Evolutionary conservation across 92 coral and sea anemone genomes (phyloP).

Genomic region (Montipora capitata): DNA sequence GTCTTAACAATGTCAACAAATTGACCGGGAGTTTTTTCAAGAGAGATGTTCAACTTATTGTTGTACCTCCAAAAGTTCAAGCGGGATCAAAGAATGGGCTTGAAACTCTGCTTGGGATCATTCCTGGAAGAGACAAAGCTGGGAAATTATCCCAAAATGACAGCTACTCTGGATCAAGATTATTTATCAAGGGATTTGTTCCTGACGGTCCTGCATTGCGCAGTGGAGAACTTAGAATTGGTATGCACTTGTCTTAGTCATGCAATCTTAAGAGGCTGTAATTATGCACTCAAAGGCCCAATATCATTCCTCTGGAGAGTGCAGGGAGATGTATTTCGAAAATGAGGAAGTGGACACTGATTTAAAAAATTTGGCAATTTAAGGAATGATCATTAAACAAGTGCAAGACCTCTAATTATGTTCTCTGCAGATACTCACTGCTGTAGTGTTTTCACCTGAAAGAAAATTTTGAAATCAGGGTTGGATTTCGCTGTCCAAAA

Average conservation of each 20-base stretch:
- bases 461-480: too few relatives aligned
- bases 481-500: too few relatives aligned
- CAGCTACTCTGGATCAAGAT: conserved; percentile 82
- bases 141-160: conserved; percentile 84
- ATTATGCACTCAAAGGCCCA: not conserved
- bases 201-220: conserved; percentile 97
- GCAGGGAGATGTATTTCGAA: too few relatives aligned
- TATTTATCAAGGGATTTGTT: conserved; percentile 93
- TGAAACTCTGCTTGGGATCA: conserved; percentile 94
- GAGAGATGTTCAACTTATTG: conserved; percentile 89
- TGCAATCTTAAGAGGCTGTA: too few relatives aligned
- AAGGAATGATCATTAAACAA: too few relatives aligned
- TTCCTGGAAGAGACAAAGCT: conserved; percentile 91
- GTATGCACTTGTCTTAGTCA: conserved; percentile 58
- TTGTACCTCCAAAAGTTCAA: conserved; percentile 88
- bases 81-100: conserved; percentile 88
- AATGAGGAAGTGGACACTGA: too few relatives aligned
- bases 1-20: conserved; percentile 48
- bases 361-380: too few relatives aligned
- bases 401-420: too few relatives aligned
- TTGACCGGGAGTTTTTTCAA: conserved; percentile 68
- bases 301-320: too few relatives aligned
- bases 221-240: conserved; percentile 93
- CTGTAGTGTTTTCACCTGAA: too few relatives aligned
- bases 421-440: too few relatives aligned